Percentiles rank a stretch among this genome's conserved stretches.
These are phyloP conservation scores for Asbolus verrucosus DNA, from an alignment of 1,140 invertebrate species.

Conservation along the genomic window DNA sequence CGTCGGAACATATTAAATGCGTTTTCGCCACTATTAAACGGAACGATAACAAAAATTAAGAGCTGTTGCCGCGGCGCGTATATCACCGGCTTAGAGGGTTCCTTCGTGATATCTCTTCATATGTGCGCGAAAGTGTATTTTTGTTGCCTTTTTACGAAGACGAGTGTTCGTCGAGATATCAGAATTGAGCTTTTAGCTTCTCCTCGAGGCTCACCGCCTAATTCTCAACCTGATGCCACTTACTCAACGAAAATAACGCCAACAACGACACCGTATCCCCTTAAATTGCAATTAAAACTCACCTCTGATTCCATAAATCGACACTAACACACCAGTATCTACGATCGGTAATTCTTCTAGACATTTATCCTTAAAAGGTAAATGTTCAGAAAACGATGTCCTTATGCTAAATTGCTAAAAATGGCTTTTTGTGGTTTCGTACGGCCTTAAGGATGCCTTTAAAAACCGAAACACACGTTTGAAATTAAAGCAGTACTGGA, in stretches of 20 bases:
- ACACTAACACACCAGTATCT: too few relatives aligned
- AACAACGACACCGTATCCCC: constrained; percentile 20
- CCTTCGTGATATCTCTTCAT: constrained; percentile 50
- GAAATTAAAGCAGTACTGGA: too few relatives aligned
- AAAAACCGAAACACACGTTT: too few relatives aligned
- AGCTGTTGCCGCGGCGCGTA: constrained; percentile 50
- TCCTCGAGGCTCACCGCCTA: constrained; percentile 40
- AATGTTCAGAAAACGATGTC: too few relatives aligned
- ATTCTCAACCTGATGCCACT: constrained; percentile 40
- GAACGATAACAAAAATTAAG: constrained; percentile 55
- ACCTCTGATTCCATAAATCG: too few relatives aligned
- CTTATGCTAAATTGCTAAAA: too few relatives aligned
- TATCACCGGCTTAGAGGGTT: constrained; percentile 50
- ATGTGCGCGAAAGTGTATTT: constrained; percentile 52
- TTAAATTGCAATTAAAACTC: constrained; percentile 14
- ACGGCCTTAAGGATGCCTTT: too few relatives aligned
- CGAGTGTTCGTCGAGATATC: constrained; percentile 54
- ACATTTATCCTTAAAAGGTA: too few relatives aligned
- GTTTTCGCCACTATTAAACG: constrained; percentile 48
- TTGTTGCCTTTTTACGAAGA: constrained; percentile 51
- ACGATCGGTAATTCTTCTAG: too few relatives aligned
- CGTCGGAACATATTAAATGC: constrained; percentile 43
- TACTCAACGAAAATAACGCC: constrained; percentile 41
- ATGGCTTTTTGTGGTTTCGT: too few relatives aligned
- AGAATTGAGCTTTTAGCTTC: constrained; percentile 48